phyloP scores from a whole-genome alignment of 1,140 invertebrate genomes.

The Apis cerana region DNA sequence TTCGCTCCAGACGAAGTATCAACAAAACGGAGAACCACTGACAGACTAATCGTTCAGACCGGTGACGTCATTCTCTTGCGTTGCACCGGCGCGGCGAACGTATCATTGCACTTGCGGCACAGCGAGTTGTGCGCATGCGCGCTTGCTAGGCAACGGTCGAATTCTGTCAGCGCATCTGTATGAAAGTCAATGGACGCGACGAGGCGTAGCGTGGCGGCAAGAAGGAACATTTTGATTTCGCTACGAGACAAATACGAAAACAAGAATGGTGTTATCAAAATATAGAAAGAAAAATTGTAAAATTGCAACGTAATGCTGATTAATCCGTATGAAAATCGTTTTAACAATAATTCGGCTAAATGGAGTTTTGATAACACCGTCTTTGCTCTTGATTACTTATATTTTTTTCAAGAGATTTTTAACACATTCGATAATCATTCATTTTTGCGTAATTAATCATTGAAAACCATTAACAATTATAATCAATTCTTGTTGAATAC shows the following conservation, averaged over 20 bases:
- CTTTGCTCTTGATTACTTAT: not conserved
- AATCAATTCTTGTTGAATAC: not conserved
- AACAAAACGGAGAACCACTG: constrained; percentile 76
- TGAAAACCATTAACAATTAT: not conserved
- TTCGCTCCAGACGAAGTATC: constrained; percentile 56
- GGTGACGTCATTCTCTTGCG: constrained; percentile 63
- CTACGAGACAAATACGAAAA: not conserved
- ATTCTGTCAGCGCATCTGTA: not conserved
- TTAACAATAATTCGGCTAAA: not conserved
- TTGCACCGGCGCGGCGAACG: constrained; percentile 39
- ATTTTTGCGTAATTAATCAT: not conserved
- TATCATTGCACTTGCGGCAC: constrained; percentile 51
- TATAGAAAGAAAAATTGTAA: no score
- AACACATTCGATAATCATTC: not conserved
- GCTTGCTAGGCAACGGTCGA: not conserved
- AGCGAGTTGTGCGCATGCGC: constrained; percentile 8
- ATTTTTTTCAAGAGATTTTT: not conserved
- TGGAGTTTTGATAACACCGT: not conserved
- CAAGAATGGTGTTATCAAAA: no score
- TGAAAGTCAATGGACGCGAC: not conserved
- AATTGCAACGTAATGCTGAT: not conserved
- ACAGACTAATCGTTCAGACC: constrained; percentile 55
- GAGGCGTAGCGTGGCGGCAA: not conserved
- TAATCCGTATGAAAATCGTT: no score
- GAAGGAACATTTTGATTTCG: not conserved